phyloP scores from a whole-genome alignment of 2,797 vertebrate genomes.

The Hirundo rustica region DNA sequence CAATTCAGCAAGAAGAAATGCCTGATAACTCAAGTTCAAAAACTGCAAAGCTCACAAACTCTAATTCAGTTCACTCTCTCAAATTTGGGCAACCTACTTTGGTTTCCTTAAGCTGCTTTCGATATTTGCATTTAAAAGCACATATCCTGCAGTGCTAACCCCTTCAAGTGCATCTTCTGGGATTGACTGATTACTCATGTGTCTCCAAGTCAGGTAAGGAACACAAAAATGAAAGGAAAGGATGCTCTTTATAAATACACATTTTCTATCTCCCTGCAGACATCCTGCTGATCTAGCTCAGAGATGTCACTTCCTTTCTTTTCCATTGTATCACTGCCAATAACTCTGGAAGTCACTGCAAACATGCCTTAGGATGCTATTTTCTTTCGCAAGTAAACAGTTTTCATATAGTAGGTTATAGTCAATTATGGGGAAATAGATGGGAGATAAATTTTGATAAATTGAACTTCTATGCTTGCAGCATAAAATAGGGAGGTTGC shows the following conservation, averaged over 20 bases:
- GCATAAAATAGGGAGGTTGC: background rate
- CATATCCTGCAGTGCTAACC: slow-evolving; percentile 28
- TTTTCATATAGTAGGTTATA: background rate
- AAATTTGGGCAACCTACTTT: slow-evolving; percentile 32
- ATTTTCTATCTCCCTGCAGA: slow-evolving; percentile 29
- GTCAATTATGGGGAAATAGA: background rate
- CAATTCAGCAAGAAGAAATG: background rate
- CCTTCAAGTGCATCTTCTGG: slow-evolving; percentile 32
- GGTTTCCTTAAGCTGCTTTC: slow-evolving; percentile 21
- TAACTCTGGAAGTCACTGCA: slow-evolving; percentile 1
- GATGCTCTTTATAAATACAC: slow-evolving; percentile 21
- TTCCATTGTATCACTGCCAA: background rate
- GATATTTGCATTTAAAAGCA: slow-evolving; percentile 62
- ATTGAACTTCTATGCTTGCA: background rate
- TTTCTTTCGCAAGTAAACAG: slow-evolving; percentile 9
- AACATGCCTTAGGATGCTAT: background rate
- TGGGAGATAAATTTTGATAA: background rate
- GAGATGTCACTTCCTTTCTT: slow-evolving; percentile 4
- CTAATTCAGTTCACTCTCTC: background rate
- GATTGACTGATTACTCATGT: slow-evolving; percentile 41
- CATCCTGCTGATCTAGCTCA: background rate
- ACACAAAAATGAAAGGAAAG: slow-evolving; percentile 34
- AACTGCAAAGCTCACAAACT: slow-evolving; percentile 7
- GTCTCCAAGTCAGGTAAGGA: slow-evolving; percentile 46
- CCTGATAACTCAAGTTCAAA: slow-evolving; percentile 14